Conservation (phyloP, 2,888 invertebrate genomes). For the Dioctria linearis region DNA sequence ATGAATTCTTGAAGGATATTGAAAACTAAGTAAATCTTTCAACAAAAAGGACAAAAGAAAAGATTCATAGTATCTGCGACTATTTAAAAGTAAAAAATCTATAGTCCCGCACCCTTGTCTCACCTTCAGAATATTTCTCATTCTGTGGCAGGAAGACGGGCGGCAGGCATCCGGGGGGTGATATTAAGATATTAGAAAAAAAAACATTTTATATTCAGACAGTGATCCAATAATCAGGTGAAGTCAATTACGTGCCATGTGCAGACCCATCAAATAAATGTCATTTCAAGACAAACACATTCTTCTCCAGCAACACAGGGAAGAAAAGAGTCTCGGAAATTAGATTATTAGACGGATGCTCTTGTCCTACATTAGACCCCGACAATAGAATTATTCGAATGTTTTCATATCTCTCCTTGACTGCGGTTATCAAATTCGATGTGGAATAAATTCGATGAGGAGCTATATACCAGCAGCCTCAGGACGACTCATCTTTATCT, state of each 20-base stretch:
- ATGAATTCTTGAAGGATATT: too few relatives aligned
- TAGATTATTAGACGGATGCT: constrained; percentile 28
- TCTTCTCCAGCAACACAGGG: background rate
- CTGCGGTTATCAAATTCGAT: constrained; percentile 33
- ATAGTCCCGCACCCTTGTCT: too few relatives aligned
- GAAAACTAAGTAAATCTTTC: too few relatives aligned
- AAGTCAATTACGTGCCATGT: constrained; percentile 47
- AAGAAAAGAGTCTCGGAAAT: constrained; percentile 9
- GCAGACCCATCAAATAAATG: constrained; percentile 41
- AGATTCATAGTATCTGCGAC: too few relatives aligned
- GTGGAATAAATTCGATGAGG: background rate
- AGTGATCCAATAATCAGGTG: constrained; percentile 27
- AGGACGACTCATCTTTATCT: constrained; percentile 26
- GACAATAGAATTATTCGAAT: constrained; percentile 1
- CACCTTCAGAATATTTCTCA: too few relatives aligned
- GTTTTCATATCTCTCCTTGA: constrained; percentile 12
- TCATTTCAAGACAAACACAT: constrained; percentile 19
- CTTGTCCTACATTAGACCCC: background rate
- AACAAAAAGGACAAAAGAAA: too few relatives aligned
- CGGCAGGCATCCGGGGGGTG: too few relatives aligned
- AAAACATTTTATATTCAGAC: constrained; percentile 18
- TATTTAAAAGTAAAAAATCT: too few relatives aligned
- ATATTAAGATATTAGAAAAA: background rate
- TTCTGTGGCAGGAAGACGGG: too few relatives aligned
- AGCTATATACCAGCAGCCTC: background rate